These are phyloP conservation scores for Exocentrus adspersus DNA, from an alignment of 2,888 invertebrate species.

Conservation along the genomic window DNA sequence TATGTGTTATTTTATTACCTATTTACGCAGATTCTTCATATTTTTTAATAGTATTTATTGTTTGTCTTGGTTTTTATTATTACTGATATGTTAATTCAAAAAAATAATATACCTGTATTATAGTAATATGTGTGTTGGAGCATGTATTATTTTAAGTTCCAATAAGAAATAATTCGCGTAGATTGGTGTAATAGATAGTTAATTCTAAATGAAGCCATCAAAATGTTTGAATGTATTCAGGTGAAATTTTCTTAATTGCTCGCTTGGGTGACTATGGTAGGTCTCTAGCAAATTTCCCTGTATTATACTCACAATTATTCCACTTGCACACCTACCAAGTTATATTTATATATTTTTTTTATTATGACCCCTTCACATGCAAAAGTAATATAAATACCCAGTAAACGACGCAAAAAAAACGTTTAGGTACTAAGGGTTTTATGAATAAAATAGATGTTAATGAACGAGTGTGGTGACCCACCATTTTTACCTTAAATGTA, in stretches of 20 bases:
- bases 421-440: conserved; percentile 1
- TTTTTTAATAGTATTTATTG: no score
- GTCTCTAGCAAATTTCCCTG: neutral
- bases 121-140: no score
- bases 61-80: no score
- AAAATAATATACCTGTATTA: no score
- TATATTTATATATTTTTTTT: neutral
- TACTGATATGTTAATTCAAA: no score
- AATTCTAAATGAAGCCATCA: no score
- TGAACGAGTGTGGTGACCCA: neutral
- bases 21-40: no score
- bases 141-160: no score
- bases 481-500: neutral
- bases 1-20: no score
- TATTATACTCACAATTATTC: neutral
- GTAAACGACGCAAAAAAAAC: neutral
- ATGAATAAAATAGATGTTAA: conserved; percentile 1
- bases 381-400: neutral
- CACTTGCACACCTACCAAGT: neutral
- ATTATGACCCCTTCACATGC: neutral
- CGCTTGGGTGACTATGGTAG: neutral
- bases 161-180: no score
- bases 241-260: neutral
- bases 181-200: no score
- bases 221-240: no score